Evolutionary conservation across 2,113 vertebrate species (phyloP).

Genomic region (Lepisosteus oculatus): DNA sequence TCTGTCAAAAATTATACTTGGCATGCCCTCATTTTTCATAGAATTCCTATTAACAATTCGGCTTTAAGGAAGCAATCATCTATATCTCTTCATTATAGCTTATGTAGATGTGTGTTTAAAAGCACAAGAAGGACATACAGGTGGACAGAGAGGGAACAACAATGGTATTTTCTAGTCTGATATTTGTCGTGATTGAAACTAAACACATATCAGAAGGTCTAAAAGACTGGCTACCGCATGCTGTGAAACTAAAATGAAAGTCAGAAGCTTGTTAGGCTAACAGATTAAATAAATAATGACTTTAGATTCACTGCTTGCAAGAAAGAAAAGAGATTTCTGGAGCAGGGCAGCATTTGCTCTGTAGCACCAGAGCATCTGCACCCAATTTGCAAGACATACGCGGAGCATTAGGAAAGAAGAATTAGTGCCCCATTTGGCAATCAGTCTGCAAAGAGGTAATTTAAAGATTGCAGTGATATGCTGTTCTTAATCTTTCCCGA

Average conservation of each 20-base stretch:
- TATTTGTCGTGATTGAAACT: slow-evolving; percentile 62
- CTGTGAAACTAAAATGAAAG: slow-evolving; percentile 66
- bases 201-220: slow-evolving; percentile 51
- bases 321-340: slow-evolving; percentile 39
- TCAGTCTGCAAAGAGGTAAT: slow-evolving; percentile 48
- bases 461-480: slow-evolving; percentile 57
- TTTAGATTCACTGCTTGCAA: slow-evolving; percentile 62
- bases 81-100: background rate
- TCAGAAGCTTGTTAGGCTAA: slow-evolving; percentile 71
- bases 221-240: slow-evolving; percentile 43
- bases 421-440: slow-evolving; percentile 62
- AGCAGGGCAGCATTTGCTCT: slow-evolving; percentile 61
- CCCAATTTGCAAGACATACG: slow-evolving; percentile 66
- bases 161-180: slow-evolving; percentile 47
- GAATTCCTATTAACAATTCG: too few relatives aligned
- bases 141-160: slow-evolving; percentile 4
- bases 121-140: background rate
- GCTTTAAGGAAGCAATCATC: too few relatives aligned
- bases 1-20: too few relatives aligned
- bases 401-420: slow-evolving; percentile 54
- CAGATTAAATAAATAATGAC: slow-evolving; percentile 80
- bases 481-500: slow-evolving; percentile 2
- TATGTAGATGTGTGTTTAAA: slow-evolving; percentile 11
- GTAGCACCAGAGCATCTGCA: slow-evolving; percentile 58
- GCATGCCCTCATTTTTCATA: too few relatives aligned